Evolutionary conservation across 2,888 invertebrate species (phyloP).

Genomic region (Drosophila seclusa): DNA sequence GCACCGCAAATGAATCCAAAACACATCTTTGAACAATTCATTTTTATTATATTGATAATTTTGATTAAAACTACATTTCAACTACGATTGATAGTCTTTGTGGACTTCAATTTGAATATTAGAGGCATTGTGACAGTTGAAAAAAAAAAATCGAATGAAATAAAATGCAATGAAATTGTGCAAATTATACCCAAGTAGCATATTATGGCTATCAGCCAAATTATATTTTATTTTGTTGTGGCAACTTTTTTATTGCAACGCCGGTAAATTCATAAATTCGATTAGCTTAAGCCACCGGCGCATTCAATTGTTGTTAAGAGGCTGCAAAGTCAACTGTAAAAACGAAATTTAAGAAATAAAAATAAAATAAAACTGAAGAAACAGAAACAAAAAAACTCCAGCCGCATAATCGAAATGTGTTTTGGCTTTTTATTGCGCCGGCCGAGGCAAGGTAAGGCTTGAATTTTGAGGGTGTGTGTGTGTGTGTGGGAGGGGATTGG

Average conservation of each 20-base stretch:
- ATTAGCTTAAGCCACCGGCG: constrained; percentile 62
- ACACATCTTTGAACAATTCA: constrained; percentile 8
- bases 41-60: background rate
- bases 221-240: constrained; percentile 63
- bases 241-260: constrained; percentile 62
- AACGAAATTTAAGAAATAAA: constrained; percentile 53
- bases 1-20: background rate
- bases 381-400: constrained; percentile 32
- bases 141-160: constrained; percentile 36
- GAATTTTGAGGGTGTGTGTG: constrained; percentile 13
- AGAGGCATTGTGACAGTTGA: background rate
- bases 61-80: background rate
- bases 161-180: constrained; percentile 26
- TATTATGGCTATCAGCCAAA: constrained; percentile 64
- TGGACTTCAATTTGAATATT: background rate
- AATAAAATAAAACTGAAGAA: constrained; percentile 19
- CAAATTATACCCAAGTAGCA: constrained; percentile 38
- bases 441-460: constrained; percentile 54
- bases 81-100: background rate
- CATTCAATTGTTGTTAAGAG: constrained; percentile 71
- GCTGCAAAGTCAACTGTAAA: constrained; percentile 51
- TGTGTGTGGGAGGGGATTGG: constrained; percentile 7
- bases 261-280: constrained; percentile 61
- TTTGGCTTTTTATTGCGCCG: constrained; percentile 71
- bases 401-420: constrained; percentile 77